Conservation (phyloP, 2,797 vertebrate genomes). For the Smutsia temminckii region DNA sequence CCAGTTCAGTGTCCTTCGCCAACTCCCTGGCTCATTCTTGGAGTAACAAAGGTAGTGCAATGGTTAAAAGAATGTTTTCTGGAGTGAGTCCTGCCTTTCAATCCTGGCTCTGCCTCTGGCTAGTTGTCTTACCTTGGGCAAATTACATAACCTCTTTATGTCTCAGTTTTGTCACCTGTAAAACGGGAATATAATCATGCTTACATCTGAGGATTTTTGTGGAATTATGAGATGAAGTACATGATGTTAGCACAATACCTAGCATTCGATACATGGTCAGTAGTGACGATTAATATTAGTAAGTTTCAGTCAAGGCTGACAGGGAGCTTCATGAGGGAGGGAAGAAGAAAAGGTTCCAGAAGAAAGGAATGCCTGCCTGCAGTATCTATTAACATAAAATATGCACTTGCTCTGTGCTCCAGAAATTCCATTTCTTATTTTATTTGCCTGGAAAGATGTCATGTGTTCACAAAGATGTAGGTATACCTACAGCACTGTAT, state of each 20-base stretch:
- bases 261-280: not conserved
- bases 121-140: not conserved
- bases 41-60: not conserved
- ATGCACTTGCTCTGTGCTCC: not conserved
- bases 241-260: not conserved
- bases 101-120: not conserved
- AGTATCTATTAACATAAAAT: not conserved
- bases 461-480: not conserved
- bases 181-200: not conserved
- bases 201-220: not conserved
- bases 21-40: not conserved
- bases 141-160: not conserved
- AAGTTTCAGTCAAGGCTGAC: not conserved
- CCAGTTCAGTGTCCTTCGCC: not conserved
- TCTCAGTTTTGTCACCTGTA: slow-evolving; percentile 12
- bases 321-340: not conserved
- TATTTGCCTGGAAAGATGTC: not conserved
- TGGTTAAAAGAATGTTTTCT: not conserved
- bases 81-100: not conserved
- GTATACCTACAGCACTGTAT: not conserved
- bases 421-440: not conserved
- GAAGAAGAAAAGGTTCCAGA: not conserved
- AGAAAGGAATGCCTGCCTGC: not conserved
- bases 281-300: not conserved
- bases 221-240: not conserved